Evolutionary conservation across 2,113 vertebrate genomes (phyloP), one percentile per base, ranked within the genome.

Genomic region (Lanius collurio): DNA sequence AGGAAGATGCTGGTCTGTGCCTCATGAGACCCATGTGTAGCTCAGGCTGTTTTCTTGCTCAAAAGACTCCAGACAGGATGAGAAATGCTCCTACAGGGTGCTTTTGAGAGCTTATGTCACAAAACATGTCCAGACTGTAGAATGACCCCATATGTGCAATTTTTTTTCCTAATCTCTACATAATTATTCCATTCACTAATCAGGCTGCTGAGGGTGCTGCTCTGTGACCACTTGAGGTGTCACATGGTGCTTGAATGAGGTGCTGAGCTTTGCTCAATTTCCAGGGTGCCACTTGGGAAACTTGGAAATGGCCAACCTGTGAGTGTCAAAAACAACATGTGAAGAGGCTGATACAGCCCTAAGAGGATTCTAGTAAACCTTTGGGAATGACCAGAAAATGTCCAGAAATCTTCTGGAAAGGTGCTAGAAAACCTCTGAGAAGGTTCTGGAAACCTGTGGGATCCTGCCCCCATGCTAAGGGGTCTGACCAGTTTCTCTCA

Each of bases 241-340:
- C 7, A 2, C 1, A 1, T 0, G 1, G 13, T 7, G 5, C 56
- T 47, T 81, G 79, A 56, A n/a, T 42, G 63, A 50, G 33, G 26
- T 87, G 71, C 57, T 91, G 87, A 64, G 59, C 55, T 86, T 81
- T 80, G 33, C 50, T 82, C 60, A 33, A 0, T 74, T 86, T 42
- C 30, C 49, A 53, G 15, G 10, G 22, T 81, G 21, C 28, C 20
- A 19, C 49, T 73, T 81, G 7, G 4, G 31, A 81, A 84, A 74
- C 64, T 23, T 69, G 55, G 60, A 79, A 89, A 56, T 46, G 47
- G 23, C 18, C 60, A 60, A 27, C 4, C 8, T 64, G 3, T 63
- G 53, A 39, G 8, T 37, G 41, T 30, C 27, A 47, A 55, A 44
- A 55, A 39, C 23, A 44, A 15, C 1, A 24, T 12, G 5, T 20